Evolutionary conservation across 2,797 vertebrate genomes (phyloP).

Genomic region (Cyprinella venusta): DNA sequence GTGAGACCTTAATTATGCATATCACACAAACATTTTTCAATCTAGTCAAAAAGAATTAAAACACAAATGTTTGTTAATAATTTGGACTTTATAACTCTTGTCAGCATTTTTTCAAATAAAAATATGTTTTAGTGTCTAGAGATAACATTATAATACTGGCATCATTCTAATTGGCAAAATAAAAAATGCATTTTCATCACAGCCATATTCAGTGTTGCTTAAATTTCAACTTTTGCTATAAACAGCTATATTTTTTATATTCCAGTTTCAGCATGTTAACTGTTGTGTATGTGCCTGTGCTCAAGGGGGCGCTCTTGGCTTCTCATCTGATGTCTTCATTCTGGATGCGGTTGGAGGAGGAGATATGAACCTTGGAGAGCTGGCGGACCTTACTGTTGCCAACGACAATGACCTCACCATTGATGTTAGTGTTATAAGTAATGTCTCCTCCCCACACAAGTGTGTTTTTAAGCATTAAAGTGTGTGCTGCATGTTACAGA

Average conservation of each 20-base stretch:
- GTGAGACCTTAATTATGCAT: not conserved
- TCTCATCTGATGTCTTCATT: constrained; percentile 90
- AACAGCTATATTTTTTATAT: not conserved
- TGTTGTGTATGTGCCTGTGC: constrained; percentile 1
- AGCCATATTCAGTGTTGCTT: not conserved
- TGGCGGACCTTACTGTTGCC: constrained; percentile 91
- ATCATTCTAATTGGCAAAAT: not conserved
- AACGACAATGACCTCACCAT: constrained; percentile 91
- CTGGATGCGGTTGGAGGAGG: constrained; percentile 89
- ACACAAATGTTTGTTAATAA: not conserved
- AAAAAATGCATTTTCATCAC: not conserved
- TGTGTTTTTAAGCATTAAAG: not conserved
- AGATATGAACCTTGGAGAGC: constrained; percentile 91
- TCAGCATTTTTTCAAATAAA: not conserved
- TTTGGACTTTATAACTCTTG: not conserved
- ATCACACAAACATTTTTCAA: not conserved
- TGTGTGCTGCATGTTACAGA: not conserved
- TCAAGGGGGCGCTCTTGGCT: constrained; percentile 83
- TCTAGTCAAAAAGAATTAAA: not conserved
- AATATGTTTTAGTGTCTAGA: not conserved
- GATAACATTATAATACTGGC: not conserved
- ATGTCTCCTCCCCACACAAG: not conserved
- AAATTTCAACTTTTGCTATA: not conserved
- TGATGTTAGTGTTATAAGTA: constrained; percentile 78
- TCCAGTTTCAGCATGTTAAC: not conserved